Evolutionary conservation across 2,113 vertebrate genomes (phyloP).

Genomic region (Sinocyclocheilus rhinocerous): DNA sequence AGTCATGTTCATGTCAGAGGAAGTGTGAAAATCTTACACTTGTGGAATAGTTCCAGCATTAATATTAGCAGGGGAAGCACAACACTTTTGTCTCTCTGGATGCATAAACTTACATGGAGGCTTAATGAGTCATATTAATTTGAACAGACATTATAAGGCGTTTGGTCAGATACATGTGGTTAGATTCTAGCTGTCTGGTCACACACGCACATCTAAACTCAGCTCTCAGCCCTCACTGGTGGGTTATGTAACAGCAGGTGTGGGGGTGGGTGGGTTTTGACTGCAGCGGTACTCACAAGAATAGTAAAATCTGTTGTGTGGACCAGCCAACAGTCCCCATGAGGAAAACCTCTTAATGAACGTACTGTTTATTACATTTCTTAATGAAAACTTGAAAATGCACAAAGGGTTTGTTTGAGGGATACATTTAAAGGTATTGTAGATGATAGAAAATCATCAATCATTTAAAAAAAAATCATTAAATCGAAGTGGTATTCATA

Average conservation of each 20-base stretch:
- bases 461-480: no score
- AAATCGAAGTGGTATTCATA: no score
- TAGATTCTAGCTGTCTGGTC: background rate
- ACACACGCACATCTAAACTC: background rate
- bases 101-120: background rate
- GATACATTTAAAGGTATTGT: background rate
- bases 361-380: background rate
- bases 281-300: background rate
- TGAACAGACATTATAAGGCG: background rate
- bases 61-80: background rate
- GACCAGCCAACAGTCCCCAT: background rate
- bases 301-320: background rate
- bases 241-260: conserved; percentile 9
- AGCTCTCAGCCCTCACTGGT: background rate
- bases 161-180: background rate
- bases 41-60: background rate
- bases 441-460: background rate
- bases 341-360: background rate
- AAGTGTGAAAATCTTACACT: conserved; percentile 12
- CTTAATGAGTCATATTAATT: background rate
- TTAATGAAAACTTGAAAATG: background rate
- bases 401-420: background rate
- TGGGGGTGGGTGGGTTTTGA: background rate
- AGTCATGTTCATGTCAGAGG: background rate
- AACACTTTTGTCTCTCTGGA: background rate